Percentiles rank a stretch among this genome's conserved stretches.
Evolutionary conservation across 2,888 invertebrate genomes (phyloP).

Genomic region (Caprella mutica): DNA sequence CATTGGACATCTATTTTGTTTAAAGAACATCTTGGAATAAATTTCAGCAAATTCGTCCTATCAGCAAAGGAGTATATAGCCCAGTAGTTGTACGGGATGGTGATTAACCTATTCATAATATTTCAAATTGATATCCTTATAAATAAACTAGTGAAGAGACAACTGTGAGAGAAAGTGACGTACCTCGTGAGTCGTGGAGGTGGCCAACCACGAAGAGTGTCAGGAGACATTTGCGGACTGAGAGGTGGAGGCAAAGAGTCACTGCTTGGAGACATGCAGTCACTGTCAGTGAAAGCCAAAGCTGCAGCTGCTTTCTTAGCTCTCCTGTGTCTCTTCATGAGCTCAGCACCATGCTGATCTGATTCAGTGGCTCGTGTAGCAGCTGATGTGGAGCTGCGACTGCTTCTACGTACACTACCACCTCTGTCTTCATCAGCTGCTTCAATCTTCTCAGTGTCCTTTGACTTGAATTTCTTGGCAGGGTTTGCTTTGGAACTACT

Average conservation of each 20-base stretch:
- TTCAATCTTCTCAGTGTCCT: background rate
- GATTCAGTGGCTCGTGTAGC: conserved; percentile 32
- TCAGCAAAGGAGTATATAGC: too few species aligned
- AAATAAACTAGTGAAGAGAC: background rate
- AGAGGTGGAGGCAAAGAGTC: conserved; percentile 12
- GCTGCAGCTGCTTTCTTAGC: conserved; percentile 30
- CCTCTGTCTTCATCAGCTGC: background rate
- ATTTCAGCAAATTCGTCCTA: too few species aligned
- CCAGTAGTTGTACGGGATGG: too few species aligned
- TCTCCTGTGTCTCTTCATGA: conserved; percentile 19
- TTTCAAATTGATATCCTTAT: background rate
- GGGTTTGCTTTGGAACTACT: too few species aligned
- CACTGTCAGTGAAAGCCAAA: conserved; percentile 14
- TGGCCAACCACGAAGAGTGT: conserved; percentile 31
- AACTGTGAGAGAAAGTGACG: too few species aligned
- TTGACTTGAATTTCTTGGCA: background rate
- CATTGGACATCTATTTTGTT: too few species aligned
- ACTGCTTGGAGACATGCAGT: conserved; percentile 14
- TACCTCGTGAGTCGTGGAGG: conserved; percentile 32
- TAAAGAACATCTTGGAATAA: too few species aligned
- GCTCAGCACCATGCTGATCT: conserved; percentile 29
- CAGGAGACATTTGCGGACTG: conserved; percentile 30
- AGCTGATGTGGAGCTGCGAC: conserved; percentile 25
- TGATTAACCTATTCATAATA: too few species aligned
- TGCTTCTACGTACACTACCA: conserved; percentile 15